Percentiles rank a stretch among this genome's conserved stretches.
Conservation (phyloP, 2,113 vertebrate genomes). For the Gambusia affinis region DNA sequence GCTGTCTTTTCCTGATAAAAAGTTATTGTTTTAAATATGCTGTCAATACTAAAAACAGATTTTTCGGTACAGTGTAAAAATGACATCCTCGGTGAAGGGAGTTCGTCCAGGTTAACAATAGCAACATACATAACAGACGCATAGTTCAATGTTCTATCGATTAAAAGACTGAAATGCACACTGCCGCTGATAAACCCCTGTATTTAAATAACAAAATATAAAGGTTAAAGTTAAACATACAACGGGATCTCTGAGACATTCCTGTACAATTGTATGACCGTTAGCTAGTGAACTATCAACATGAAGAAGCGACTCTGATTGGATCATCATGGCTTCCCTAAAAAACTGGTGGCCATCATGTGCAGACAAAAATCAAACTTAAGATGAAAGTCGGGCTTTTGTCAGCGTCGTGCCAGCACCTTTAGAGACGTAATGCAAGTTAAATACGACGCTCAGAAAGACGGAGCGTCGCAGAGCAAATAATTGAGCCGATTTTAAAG, state of each 20-base stretch:
- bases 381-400: slow-evolving; percentile 16
- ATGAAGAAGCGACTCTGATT: slow-evolving; percentile 47
- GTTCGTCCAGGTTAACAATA: too few species aligned
- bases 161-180: not conserved
- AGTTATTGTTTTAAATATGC: too few species aligned
- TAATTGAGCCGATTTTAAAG: not conserved
- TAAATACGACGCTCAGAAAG: accelerated
- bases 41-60: too few species aligned
- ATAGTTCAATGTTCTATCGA: too few species aligned
- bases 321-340: slow-evolving; percentile 71
- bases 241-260: not conserved
- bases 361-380: slow-evolving; percentile 38
- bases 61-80: too few species aligned
- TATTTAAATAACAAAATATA: not conserved
- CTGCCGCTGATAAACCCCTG: not conserved
- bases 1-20: too few species aligned
- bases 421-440: accelerated
- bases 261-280: slow-evolving; percentile 6
- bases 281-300: slow-evolving; percentile 23
- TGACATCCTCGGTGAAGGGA: too few species aligned
- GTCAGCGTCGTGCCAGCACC: not conserved
- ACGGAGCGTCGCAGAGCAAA: too few species aligned
- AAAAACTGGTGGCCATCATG: slow-evolving; percentile 61
- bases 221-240: not conserved
- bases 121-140: too few species aligned